These are phyloP conservation scores for Ochlodes sylvanus DNA, from an alignment of 2,888 invertebrate species.

Conservation along the genomic window DNA sequence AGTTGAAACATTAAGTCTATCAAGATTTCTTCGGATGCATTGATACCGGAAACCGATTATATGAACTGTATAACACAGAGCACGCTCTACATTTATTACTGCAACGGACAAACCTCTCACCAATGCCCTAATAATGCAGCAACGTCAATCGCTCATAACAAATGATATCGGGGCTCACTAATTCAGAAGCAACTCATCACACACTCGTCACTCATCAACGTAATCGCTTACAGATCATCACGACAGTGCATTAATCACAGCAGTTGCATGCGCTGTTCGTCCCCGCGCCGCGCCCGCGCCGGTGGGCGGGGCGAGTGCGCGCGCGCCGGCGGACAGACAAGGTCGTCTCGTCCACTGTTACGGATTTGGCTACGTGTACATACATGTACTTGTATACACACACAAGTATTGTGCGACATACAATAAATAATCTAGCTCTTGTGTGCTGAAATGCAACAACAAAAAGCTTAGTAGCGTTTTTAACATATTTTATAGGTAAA, in stretches of 20 bases:
- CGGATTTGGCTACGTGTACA: neutral
- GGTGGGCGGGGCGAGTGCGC: conserved; percentile 34
- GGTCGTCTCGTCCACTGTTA: conserved; percentile 13
- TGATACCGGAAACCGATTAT: too few species aligned
- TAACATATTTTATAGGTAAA: too few species aligned
- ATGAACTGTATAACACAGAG: too few species aligned
- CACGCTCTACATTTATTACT: too few species aligned
- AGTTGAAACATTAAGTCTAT: too few species aligned
- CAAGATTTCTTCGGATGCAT: too few species aligned
- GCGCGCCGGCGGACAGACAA: conserved; percentile 8
- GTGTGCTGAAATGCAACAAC: too few species aligned
- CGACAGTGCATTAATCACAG: conserved; percentile 28
- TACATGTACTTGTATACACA: neutral
- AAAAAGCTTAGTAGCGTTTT: too few species aligned
- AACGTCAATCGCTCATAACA: neutral
- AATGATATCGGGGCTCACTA: neutral
- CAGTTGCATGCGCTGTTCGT: conserved; percentile 38
- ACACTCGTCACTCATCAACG: conserved; percentile 32
- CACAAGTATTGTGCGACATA: too few species aligned
- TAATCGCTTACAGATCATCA: conserved; percentile 26
- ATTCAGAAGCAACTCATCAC: conserved; percentile 18
- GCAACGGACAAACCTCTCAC: too few species aligned
- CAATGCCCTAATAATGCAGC: neutral
- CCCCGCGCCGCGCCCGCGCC: conserved; percentile 60
- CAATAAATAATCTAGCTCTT: too few species aligned